Conservation (phyloP, 2,113 vertebrate genomes). For the Neofelis nebulosa region DNA sequence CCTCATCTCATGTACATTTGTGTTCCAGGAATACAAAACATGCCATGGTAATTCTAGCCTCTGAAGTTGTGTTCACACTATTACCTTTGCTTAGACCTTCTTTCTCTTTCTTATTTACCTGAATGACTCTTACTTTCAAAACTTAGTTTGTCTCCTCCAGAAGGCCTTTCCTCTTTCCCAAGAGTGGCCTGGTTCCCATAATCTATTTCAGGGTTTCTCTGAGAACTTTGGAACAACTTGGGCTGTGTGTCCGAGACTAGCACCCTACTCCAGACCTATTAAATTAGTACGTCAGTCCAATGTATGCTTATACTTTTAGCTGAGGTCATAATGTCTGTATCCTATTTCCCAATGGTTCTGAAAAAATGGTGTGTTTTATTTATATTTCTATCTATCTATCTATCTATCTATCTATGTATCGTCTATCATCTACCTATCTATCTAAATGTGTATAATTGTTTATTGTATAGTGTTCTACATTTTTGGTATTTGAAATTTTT, state of each 20-base stretch:
- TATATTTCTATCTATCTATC: background rate
- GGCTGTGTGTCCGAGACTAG: background rate
- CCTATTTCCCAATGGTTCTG: background rate
- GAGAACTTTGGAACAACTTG: background rate
- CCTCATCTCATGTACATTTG: background rate
- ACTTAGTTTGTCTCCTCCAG: background rate
- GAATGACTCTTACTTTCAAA: slow-evolving; percentile 2
- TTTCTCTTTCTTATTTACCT: background rate
- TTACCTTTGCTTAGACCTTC: background rate
- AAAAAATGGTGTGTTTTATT: background rate
- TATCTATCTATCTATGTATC: background rate
- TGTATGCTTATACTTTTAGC: background rate
- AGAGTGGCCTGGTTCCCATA: background rate
- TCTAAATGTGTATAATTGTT: background rate
- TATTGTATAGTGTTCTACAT: background rate
- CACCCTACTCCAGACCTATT: background rate
- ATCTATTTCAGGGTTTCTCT: background rate
- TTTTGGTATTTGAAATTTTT: background rate
- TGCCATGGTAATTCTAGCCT: background rate
- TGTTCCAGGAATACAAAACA: background rate
- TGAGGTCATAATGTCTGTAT: background rate
- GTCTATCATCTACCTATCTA: background rate
- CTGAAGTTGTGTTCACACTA: background rate
- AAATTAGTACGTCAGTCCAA: background rate
- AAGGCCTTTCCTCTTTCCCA: background rate